Conservation (phyloP, 2,888 invertebrate genomes). For the Yponomeuta sedellus region DNA sequence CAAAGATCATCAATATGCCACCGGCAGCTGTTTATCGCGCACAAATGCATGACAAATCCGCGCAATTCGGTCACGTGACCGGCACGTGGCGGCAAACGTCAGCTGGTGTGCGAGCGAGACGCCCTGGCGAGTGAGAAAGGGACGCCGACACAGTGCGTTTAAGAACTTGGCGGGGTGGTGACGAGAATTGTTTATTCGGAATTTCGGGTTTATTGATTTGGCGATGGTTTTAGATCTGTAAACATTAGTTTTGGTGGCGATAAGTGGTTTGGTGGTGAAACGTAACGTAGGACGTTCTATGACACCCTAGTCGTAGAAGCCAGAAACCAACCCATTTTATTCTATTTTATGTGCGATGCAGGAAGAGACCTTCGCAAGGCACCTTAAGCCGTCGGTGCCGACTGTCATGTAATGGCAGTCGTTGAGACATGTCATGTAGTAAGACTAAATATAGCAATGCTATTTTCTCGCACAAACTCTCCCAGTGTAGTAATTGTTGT, state of each 20-base stretch:
- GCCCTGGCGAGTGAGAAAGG: constrained; percentile 16
- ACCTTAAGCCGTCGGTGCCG: too few relatives aligned
- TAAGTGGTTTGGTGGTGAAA: too few relatives aligned
- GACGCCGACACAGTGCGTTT: constrained; percentile 4
- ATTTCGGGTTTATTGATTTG: not conserved
- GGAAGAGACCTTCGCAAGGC: too few relatives aligned
- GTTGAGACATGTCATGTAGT: too few relatives aligned
- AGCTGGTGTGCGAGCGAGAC: constrained; percentile 36
- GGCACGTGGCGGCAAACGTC: constrained; percentile 23
- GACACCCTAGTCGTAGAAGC: too few relatives aligned
- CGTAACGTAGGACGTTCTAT: too few relatives aligned
- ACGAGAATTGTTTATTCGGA: constrained; percentile 17
- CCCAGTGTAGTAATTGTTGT: too few relatives aligned
- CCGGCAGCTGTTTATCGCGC: constrained; percentile 9
- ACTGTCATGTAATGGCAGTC: too few relatives aligned
- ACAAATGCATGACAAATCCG: constrained; percentile 38
- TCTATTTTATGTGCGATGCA: too few relatives aligned
- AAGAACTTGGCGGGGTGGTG: constrained; percentile 12
- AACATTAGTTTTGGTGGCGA: not conserved
- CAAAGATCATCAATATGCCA: not conserved
- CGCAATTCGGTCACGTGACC: constrained; percentile 39
- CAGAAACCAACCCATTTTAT: too few relatives aligned
- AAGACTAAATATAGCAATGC: too few relatives aligned
- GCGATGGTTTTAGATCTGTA: not conserved
- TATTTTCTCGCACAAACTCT: too few relatives aligned